Conservation (phyloP, 64 coral and sea anemone species). For the Montipora cactus region DNA sequence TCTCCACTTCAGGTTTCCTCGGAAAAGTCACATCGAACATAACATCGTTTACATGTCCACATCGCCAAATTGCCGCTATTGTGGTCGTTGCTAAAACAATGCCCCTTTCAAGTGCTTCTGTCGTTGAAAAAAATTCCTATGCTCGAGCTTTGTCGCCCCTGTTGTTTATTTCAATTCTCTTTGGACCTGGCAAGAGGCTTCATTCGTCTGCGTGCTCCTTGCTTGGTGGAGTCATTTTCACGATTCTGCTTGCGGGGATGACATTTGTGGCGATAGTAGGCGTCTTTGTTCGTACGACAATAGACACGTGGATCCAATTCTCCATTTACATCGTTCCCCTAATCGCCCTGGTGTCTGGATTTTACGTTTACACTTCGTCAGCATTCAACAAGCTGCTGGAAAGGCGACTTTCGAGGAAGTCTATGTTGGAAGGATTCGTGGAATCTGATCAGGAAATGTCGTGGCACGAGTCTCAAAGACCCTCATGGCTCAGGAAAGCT, state of each 20-base stretch:
- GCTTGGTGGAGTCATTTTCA: constrained; percentile 59
- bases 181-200: constrained; percentile 77
- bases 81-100: neutral
- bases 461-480: constrained; percentile 72
- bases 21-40: neutral
- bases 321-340: constrained; percentile 93
- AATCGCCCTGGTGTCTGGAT: constrained; percentile 74
- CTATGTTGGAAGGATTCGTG: constrained; percentile 35
- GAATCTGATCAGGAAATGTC: constrained; percentile 61
- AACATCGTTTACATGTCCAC: neutral
- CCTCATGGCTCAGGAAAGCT: constrained; percentile 68
- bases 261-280: constrained; percentile 84
- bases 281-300: constrained; percentile 92
- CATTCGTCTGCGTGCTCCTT: constrained; percentile 7
- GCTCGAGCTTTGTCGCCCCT: constrained; percentile 62
- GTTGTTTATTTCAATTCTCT: constrained; percentile 63
- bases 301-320: constrained; percentile 97
- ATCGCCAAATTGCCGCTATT: neutral
- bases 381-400: constrained; percentile 76
- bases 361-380: constrained; percentile 68
- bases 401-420: constrained; percentile 54
- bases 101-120: constrained; percentile 74
- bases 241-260: constrained; percentile 49
- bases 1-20: too few relatives aligned
- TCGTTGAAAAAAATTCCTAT: constrained; percentile 68